Base-by-base conservation (phyloP, 2,888 invertebrate species). In the Heteromyza rotundicornis region DNA sequence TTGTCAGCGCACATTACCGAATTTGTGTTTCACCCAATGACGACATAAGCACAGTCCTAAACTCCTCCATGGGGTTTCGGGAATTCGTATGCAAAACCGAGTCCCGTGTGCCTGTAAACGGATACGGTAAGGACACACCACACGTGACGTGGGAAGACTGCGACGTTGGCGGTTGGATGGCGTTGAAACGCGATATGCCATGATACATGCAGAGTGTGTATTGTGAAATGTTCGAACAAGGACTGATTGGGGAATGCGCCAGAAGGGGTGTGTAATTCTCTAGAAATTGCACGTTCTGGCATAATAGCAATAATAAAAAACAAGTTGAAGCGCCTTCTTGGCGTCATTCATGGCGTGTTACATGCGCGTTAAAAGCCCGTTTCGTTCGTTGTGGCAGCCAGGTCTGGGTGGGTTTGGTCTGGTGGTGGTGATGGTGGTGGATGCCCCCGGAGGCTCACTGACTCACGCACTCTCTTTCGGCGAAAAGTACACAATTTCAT, bases 311-410 rank as follows among this genome's bases (percentile, higher is more conserved):
- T 52, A 52, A 52, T 52, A 44, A 35, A 59, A 52, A 51, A 51
- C 20, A 57, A 60, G 49, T 17, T 59, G 50, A 51, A 60, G 74
- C 79, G 78, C 70, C 77, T 74, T 70, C 70, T 69, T 69, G 79
- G 79, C 79, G 79, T 78, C 79, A 79, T 73, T 77, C 71, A 78
- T 75, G 71, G 71, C 78, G 73, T 77, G 78, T 67, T 67, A 65
- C 68, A 58, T 62, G 71, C 67, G 69, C 66, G 70, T 70, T 69
- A 70, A 65, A 68, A 65, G 68, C n/a, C 40, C n/a, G 8, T 14
- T 7, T n/a, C n/a, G n/a, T n/a, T n/a, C n/a, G n/a, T n/a, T n/a
- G n/a, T n/a, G n/a, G n/a, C n/a, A n/a, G n/a, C n/a, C n/a, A n/a
- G n/a, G n/a, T n/a, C n/a, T n/a, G n/a, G n/a, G n/a, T n/a, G n/a